phyloP scores from a whole-genome alignment of 2,888 invertebrate genomes.

The Lysandra bellargus region DNA sequence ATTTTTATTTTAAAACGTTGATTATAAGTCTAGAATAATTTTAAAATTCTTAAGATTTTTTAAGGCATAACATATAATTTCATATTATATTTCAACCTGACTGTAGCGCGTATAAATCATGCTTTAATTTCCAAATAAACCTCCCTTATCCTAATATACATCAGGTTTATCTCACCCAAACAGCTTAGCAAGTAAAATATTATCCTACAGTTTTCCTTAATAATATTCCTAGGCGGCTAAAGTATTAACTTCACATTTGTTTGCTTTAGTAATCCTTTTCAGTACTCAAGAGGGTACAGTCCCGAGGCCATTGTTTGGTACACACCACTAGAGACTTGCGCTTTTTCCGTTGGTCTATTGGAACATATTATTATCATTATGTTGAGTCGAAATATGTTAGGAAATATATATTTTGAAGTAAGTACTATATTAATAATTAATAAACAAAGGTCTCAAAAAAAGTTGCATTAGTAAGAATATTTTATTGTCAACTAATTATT shows the following conservation, averaged over 20 bases:
- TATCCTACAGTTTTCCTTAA: slow-evolving; percentile 43
- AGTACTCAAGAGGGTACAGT: slow-evolving; percentile 49
- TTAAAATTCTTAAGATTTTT: background rate
- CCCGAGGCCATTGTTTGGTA: slow-evolving; percentile 51
- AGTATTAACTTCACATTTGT: slow-evolving; percentile 61
- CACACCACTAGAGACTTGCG: slow-evolving; percentile 41
- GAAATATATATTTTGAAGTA: too few species aligned
- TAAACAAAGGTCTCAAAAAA: too few species aligned
- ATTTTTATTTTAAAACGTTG: too few species aligned
- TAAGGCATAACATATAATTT: background rate
- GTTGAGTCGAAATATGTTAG: too few species aligned
- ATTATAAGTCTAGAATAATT: background rate
- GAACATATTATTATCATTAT: background rate
- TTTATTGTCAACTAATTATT: background rate
- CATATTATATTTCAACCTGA: slow-evolving; percentile 24
- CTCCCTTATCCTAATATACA: slow-evolving; percentile 32
- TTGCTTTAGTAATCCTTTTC: slow-evolving; percentile 64
- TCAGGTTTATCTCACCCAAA: slow-evolving; percentile 37
- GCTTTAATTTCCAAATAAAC: slow-evolving; percentile 33
- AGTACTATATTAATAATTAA: too few species aligned
- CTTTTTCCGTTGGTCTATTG: background rate
- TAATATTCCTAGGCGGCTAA: slow-evolving; percentile 41
- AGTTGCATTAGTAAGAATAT: background rate
- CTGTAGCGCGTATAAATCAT: slow-evolving; percentile 22
- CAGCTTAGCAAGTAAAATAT: slow-evolving; percentile 43